phyloP scores from a whole-genome alignment of 2,888 invertebrate genomes.

The Eustalomyia histrio region DNA sequence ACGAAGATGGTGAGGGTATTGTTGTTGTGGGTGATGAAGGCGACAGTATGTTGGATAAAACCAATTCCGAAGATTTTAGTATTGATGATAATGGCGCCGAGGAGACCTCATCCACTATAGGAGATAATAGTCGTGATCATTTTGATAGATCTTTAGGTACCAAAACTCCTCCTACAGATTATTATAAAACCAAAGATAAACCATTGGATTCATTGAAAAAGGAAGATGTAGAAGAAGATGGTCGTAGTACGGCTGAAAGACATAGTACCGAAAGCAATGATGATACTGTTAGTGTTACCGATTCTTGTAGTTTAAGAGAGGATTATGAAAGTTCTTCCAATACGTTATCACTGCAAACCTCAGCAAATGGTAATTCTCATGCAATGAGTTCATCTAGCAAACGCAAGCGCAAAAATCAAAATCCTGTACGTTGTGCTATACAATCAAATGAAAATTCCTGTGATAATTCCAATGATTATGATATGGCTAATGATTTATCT shows the following conservation, averaged over 20 bases:
- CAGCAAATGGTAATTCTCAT: constrained; percentile 59
- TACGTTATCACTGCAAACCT: constrained; percentile 52
- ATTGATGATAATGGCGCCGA: constrained; percentile 74
- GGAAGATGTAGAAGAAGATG: constrained; percentile 78
- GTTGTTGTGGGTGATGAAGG: constrained; percentile 90
- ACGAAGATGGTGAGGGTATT: constrained; percentile 82
- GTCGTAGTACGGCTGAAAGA: constrained; percentile 78
- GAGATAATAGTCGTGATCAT: constrained; percentile 68
- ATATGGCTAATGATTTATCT: constrained; percentile 77
- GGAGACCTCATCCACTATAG: constrained; percentile 69
- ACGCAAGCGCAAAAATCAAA: constrained; percentile 92
- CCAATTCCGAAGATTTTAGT: constrained; percentile 75
- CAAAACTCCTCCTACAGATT: constrained; percentile 81
- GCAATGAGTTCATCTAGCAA: constrained; percentile 81
- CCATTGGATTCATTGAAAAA: constrained; percentile 43
- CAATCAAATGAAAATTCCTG: constrained; percentile 77
- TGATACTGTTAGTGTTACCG: constrained; percentile 82
- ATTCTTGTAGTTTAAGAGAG: constrained; percentile 80
- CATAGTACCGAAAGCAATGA: constrained; percentile 82
- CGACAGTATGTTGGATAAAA: constrained; percentile 81
- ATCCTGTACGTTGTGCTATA: constrained; percentile 89
- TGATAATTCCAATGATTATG: constrained; percentile 77
- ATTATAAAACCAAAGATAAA: constrained; percentile 82
- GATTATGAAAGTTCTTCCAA: constrained; percentile 72
- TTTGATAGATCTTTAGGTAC: constrained; percentile 75